A percentile compares a stretch with the other conserved stretches of the same genome.
Evolutionary conservation across 1,140 invertebrate genomes (phyloP).

Genomic region (Anoplophora glabripennis): DNA sequence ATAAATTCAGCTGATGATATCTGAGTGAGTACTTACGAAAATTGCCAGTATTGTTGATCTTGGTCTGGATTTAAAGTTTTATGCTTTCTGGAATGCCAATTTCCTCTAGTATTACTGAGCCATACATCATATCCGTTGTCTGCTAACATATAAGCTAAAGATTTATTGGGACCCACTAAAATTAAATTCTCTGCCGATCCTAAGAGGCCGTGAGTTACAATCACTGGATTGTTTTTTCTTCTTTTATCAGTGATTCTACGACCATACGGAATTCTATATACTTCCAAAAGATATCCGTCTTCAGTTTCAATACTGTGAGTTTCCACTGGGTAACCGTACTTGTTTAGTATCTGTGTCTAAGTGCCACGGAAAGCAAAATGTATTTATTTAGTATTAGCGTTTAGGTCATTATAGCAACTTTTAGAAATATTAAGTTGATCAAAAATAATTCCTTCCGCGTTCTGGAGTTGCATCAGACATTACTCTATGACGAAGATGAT

Average conservation of each 20-base stretch:
- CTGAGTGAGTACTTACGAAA: conserved; percentile 41
- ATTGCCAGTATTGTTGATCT: conserved; percentile 55
- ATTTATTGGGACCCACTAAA: conserved; percentile 59
- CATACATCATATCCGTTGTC: conserved; percentile 71
- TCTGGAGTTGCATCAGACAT: no score
- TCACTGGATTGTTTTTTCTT: conserved; percentile 50
- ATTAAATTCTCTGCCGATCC: conserved; percentile 65
- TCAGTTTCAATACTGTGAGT: conserved; percentile 46
- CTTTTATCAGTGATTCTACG: conserved; percentile 21
- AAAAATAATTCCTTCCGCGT: no score
- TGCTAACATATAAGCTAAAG: conserved; percentile 51
- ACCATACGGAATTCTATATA: conserved; percentile 49
- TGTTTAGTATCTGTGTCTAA: no score
- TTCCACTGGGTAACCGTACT: conserved; percentile 33
- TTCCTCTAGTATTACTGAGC: conserved; percentile 69
- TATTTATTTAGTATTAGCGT: no score
- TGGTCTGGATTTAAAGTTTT: conserved; percentile 49
- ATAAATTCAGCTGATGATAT: no score
- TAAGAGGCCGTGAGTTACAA: conserved; percentile 69
- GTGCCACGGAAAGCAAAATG: no score
- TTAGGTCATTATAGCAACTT: no score
- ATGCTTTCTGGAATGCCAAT: conserved; percentile 62
- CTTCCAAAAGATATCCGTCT: conserved; percentile 53
- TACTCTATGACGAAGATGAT: no score
- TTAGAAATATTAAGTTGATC: no score